phyloP scores from a whole-genome alignment of 2,888 invertebrate genomes.

The Aethes cnicana region DNA sequence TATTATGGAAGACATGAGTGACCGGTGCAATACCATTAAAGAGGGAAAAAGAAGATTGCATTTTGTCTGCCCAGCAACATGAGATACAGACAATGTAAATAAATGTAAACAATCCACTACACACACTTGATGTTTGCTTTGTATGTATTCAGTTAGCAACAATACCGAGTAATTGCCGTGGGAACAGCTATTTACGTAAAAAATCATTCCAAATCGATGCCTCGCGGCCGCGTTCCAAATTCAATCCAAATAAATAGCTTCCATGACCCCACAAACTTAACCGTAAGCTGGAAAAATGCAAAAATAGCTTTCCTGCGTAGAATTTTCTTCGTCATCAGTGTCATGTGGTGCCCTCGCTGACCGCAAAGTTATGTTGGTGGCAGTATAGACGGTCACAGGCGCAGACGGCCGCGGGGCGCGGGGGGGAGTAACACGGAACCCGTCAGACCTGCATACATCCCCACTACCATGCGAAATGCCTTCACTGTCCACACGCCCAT shows the following conservation, averaged over 20 bases:
- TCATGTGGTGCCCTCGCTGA: neutral
- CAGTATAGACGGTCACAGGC: conserved; percentile 3
- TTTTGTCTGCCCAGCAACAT: too few relatives aligned
- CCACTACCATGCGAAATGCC: conserved; percentile 25
- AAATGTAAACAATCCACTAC: too few relatives aligned
- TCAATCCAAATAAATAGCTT: conserved; percentile 3
- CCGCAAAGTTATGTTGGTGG: neutral
- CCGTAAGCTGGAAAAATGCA: neutral
- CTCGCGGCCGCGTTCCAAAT: neutral
- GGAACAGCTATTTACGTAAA: neutral
- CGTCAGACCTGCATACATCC: conserved; percentile 16
- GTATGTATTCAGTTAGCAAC: too few relatives aligned
- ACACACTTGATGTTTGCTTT: too few relatives aligned
- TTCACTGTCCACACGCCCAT: neutral
- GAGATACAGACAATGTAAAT: too few relatives aligned
- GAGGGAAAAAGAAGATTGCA: too few relatives aligned
- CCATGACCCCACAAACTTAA: conserved; percentile 2
- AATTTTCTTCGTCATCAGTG: neutral
- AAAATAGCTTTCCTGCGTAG: neutral
- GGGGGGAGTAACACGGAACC: conserved; percentile 30
- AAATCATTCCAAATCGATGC: conserved; percentile 4
- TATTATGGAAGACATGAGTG: too few relatives aligned
- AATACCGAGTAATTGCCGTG: too few relatives aligned
- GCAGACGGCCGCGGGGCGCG: neutral
- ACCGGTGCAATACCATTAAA: too few relatives aligned